Percentiles rank a stretch among this genome's conserved stretches.
Conservation (phyloP, 1,140 invertebrate genomes). For the Bombus superbus region DNA sequence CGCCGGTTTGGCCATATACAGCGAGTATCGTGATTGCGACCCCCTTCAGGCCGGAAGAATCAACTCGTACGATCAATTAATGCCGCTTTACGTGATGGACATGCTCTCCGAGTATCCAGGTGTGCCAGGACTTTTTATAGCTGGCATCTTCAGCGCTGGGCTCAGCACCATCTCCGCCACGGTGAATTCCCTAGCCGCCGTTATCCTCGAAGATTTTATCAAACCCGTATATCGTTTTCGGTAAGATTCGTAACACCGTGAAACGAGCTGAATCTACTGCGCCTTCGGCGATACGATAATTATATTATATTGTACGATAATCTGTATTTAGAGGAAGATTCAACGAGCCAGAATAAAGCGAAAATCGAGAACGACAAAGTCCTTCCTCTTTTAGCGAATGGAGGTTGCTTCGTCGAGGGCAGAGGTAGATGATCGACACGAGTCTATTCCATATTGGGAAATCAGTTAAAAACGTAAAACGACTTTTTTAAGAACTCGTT, state of each 20-base stretch:
- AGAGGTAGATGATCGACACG: no score
- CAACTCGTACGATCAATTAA: slow-evolving; percentile 84
- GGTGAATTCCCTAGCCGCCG: slow-evolving; percentile 92
- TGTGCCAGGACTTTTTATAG: slow-evolving; percentile 84
- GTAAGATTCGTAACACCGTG: slow-evolving; percentile 47
- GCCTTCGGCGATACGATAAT: no score
- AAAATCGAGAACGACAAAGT: no score
- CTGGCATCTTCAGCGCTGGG: slow-evolving; percentile 87
- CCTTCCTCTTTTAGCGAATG: no score
- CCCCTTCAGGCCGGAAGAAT: slow-evolving; percentile 86
- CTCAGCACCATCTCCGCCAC: slow-evolving; percentile 93
- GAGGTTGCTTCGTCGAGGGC: no score
- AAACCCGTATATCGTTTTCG: slow-evolving; percentile 77
- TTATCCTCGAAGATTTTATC: slow-evolving; percentile 92
- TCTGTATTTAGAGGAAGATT: no score
- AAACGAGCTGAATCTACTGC: slow-evolving; percentile 45
- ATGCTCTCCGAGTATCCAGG: slow-evolving; percentile 87
- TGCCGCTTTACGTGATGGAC: slow-evolving; percentile 92
- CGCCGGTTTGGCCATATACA: slow-evolving; percentile 90
- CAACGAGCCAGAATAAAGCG: no score
- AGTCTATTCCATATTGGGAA: no score
- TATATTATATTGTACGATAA: no score
- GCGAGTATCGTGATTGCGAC: slow-evolving; percentile 90
- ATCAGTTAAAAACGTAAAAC: no score
- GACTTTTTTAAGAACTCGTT: no score